Base-by-base conservation (phyloP, 2,888 invertebrate species). In the Drosophila paramelanica region DNA sequence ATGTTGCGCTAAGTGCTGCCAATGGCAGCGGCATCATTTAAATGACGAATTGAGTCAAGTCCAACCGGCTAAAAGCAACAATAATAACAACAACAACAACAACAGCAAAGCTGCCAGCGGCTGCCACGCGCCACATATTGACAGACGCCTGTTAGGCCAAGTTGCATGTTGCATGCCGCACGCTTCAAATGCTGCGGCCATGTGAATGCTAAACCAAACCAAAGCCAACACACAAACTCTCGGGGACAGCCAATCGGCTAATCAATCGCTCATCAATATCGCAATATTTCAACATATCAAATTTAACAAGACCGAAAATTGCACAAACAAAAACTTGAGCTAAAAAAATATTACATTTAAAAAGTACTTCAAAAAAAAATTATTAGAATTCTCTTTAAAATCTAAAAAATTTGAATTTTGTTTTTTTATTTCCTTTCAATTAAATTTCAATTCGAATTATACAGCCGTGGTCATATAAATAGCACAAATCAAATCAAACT, bases 1-100 rank as follows among this genome's bases (percentile, higher is more conserved):
- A 84, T 83, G 79, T 79, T 82, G 88, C 85, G 82, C 83, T 83
- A 83, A 83, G 88, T 83, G 83, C 88, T 85, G 76, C 81, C 81
- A 81, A 56, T 72, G 68, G 60, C 65, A 41, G 66, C 58, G 52
- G 57, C 72, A 76, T 79, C 86, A 84, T 88, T 88, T 85, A 85
- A 88, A 85, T 84, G 83, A 84, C 83, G 88, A 79, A 88, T 85
- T 71, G 83, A 82, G 82, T 75, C 75, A 79, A 85, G 75, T 77
- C 64, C 66, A 77, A 79, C 75, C 85, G 72, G 81, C 70, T 61
- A 51, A 33, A 36, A 23, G 36, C 61, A 47, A 36, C 53, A 49
- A 62, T 61, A 65, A 41, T 47, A 71, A 62, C 47, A 62, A 36
- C 20, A 59, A 50, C 59, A 59, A 33, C 59, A 46, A 36, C 39